Conservation (phyloP, 1,140 invertebrate genomes). For the Agraylea sexmaculata region DNA sequence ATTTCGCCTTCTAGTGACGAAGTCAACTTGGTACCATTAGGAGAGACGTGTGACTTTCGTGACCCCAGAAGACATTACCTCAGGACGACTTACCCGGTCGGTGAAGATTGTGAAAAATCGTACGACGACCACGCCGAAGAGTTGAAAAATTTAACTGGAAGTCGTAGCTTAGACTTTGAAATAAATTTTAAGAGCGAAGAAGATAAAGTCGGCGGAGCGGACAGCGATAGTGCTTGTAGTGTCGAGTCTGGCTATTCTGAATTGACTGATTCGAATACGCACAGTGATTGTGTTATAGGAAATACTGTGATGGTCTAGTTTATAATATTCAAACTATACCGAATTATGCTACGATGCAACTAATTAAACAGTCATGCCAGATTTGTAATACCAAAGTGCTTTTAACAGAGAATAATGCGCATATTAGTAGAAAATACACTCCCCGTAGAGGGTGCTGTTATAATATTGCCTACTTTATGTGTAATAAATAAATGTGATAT, state of each 20-base stretch:
- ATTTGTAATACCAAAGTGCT: slow-evolving; percentile 2
- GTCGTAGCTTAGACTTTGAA: slow-evolving; percentile 24
- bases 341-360: slow-evolving; percentile 1
- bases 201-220: slow-evolving; percentile 32
- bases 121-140: too few relatives aligned
- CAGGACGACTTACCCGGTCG: too few relatives aligned
- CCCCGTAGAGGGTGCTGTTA: background rate
- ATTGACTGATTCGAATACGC: slow-evolving; percentile 27
- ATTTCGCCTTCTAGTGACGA: slow-evolving; percentile 23
- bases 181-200: slow-evolving; percentile 31
- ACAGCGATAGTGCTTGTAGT: slow-evolving; percentile 43
- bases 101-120: too few relatives aligned
- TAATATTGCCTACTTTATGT: slow-evolving; percentile 2
- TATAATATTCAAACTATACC: slow-evolving; percentile 6
- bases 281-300: slow-evolving; percentile 16
- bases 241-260: slow-evolving; percentile 46
- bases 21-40: slow-evolving; percentile 36
- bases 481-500: too few relatives aligned
- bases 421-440: background rate
- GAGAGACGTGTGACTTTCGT: slow-evolving; percentile 30
- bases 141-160: too few relatives aligned
- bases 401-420: slow-evolving; percentile 2
- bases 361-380: background rate
- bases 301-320: slow-evolving; percentile 17
- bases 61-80: slow-evolving; percentile 31